These are phyloP conservation scores for Cetoscarus ocellatus DNA, from an alignment of 2,797 vertebrate species.

Conservation along the genomic window DNA sequence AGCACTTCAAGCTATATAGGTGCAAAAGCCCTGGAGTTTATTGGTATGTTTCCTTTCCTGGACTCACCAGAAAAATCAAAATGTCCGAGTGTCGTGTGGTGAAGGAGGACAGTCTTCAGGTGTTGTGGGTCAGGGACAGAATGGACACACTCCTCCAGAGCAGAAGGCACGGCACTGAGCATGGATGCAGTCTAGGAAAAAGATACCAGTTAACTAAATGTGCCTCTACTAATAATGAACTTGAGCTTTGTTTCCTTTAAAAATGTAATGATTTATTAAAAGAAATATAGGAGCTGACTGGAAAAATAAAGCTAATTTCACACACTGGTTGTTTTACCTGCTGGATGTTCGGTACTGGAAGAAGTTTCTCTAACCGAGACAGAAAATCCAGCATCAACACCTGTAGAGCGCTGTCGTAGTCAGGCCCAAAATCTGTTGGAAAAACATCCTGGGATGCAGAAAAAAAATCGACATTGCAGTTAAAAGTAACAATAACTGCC, in stretches of 20 bases:
- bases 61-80: conserved; percentile 72
- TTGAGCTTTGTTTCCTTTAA: not conserved
- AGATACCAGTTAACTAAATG: not conserved
- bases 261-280: not conserved
- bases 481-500: not conserved
- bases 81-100: conserved; percentile 70
- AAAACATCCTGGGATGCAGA: conserved; percentile 79
- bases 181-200: conserved; percentile 68
- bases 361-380: conserved; percentile 82
- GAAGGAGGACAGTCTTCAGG: conserved; percentile 64
- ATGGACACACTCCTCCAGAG: conserved; percentile 78
- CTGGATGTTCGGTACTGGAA: conserved; percentile 80
- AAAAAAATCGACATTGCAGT: not conserved
- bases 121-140: conserved; percentile 77
- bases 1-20: too few relatives aligned
- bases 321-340: conserved; percentile 74
- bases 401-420: conserved; percentile 83
- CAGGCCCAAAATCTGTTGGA: conserved; percentile 84
- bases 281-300: not conserved
- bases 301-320: not conserved
- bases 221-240: too few relatives aligned
- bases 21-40: too few relatives aligned
- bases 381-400: conserved; percentile 87
- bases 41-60: too few relatives aligned
- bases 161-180: conserved; percentile 71